Conservation (phyloP, 1,140 invertebrate species). For the Temnothorax longispinosus region DNA sequence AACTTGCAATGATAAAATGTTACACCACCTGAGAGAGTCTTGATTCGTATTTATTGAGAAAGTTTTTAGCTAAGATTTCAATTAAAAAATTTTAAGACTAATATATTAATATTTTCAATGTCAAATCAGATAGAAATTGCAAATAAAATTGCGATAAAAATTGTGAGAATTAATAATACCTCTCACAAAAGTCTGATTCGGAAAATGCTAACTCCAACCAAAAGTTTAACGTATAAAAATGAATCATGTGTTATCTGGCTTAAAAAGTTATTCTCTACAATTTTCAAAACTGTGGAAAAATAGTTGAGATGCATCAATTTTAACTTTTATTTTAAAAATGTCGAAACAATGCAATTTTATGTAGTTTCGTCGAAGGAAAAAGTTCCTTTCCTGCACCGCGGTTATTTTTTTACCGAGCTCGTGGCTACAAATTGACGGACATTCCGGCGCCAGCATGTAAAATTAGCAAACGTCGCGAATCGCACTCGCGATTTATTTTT, state of each 20-base stretch:
- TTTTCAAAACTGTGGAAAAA: neutral
- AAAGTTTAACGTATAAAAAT: neutral
- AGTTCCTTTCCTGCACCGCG: neutral
- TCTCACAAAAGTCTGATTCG: neutral
- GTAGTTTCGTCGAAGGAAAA: neutral
- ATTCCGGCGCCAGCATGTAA: constrained; percentile 19
- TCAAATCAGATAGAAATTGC: neutral
- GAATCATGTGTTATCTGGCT: neutral
- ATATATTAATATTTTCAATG: neutral
- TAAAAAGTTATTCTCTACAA: neutral
- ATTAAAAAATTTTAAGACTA: neutral
- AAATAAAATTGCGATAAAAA: neutral
- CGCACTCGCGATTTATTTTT: constrained; percentile 29
- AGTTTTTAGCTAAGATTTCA: neutral
- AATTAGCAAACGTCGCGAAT: constrained; percentile 18
- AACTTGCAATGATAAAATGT: neutral
- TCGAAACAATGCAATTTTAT: neutral
- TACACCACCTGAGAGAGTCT: neutral
- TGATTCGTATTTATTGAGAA: neutral
- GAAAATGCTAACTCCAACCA: neutral
- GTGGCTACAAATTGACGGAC: constrained; percentile 11
- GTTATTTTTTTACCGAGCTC: constrained; percentile 4
- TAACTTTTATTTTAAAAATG: neutral
- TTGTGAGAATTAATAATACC: neutral
- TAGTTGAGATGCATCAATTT: neutral